Base-by-base conservation (phyloP, 2,888 invertebrate species). In the Torymus aiolomorphi region DNA sequence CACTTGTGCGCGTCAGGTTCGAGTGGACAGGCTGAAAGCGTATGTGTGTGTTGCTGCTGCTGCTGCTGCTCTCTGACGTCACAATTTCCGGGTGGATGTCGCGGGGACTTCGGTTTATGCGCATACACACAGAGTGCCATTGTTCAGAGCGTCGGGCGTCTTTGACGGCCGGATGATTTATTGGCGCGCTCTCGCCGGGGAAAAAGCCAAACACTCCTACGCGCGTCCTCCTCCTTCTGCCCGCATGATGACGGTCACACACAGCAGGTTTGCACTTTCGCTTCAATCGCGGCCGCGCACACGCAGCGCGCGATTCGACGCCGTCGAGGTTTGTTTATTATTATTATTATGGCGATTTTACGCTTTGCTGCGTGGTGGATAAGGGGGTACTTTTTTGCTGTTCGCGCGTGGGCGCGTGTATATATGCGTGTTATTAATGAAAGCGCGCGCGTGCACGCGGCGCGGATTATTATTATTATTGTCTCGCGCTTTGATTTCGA, bases 11-110 rank as follows among this genome's bases (percentile, higher is more conserved):
- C 62, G 77, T 78, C 49, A 59, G 49, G 67, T 79, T 31, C 31
- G 80, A 81, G 82, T 84, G 82, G 66, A 67, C 66, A 75, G 49
- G 13, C 42, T 63, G 63, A 74, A 65, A 63, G 54, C 31, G 31
- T 3, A 31, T 8, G 31, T 31, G 31, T 31, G 31, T 31, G 8
- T 24, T 24, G 24, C 3, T 24, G 2, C 24, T 24, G 24, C 24
- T 24, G 73, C 65, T n/a, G 63, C 11, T 12, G 24, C 13, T 8
- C 49, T 13, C 3, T 74, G 56, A 63, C 65, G 74, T 75, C 59
- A 57, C 42, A 51, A 31, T 62, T 77, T 66, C 77, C 65, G 77
- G 63, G 49, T 59, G 24, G 20, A 59, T 51, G 18, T 56, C 31
- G 10, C 20, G 56, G n/a, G 18, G 49, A 20, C 8, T 24, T 4